Evolutionary conservation across 2,113 vertebrate species (phyloP).

Genomic region (Climacteris rufus): DNA sequence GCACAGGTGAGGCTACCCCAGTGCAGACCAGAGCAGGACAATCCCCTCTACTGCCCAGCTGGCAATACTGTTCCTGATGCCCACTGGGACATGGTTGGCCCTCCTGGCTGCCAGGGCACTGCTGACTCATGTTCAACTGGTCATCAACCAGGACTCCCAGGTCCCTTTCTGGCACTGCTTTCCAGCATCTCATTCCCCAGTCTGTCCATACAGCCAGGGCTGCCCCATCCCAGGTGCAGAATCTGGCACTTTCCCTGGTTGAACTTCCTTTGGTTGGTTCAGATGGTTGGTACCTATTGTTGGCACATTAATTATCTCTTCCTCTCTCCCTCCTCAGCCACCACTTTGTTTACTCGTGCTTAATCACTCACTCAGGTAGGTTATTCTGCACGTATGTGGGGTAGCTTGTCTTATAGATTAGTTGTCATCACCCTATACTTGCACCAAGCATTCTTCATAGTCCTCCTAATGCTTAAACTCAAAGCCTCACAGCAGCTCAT

Average conservation of each 20-base stretch:
- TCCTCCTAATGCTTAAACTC: not conserved
- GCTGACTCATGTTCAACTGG: not conserved
- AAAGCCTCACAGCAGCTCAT: not conserved
- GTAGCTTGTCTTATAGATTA: not conserved
- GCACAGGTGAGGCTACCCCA: not conserved
- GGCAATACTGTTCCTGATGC: fast-evolving
- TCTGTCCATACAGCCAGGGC: too few species aligned
- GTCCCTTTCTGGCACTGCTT: not conserved
- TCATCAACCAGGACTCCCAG: not conserved
- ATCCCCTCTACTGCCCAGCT: not conserved
- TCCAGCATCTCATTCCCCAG: not conserved
- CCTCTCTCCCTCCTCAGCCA: not conserved
- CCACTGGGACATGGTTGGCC: fast-evolving
- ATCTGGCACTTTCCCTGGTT: not conserved
- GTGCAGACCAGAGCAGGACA: not conserved
- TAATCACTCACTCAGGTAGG: not conserved
- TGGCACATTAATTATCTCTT: not conserved
- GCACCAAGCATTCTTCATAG: not conserved
- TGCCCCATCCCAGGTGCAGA: not conserved
- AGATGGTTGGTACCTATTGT: not conserved
- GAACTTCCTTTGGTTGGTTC: not conserved
- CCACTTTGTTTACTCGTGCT: not conserved
- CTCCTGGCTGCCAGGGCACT: not conserved
- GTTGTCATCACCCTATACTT: not conserved
- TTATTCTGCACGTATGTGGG: not conserved